Conservation (phyloP, 2,797 vertebrate genomes). For the Vultur gryphus region DNA sequence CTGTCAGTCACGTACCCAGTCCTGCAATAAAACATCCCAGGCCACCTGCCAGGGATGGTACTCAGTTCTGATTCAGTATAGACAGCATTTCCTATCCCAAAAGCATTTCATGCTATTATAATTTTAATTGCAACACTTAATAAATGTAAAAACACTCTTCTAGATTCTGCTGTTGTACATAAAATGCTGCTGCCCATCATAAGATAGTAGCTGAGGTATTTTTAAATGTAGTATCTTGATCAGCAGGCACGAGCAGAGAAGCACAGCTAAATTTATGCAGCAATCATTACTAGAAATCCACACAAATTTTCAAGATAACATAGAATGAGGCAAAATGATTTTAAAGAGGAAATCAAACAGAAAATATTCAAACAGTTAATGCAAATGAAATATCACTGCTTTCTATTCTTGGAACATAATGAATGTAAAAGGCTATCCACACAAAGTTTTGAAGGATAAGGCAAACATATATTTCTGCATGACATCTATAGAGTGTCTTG, state of each 20-base stretch:
- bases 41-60: background rate
- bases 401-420: background rate
- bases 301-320: background rate
- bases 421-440: background rate
- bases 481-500: background rate
- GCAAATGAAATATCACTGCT: background rate
- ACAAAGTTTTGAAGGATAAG: background rate
- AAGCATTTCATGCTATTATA: background rate
- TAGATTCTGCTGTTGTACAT: background rate
- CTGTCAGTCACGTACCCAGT: background rate
- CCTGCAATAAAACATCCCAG: background rate
- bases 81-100: background rate
- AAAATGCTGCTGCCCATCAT: background rate
- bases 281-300: background rate
- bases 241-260: background rate
- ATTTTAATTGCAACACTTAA: background rate
- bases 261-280: background rate
- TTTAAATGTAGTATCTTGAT: background rate
- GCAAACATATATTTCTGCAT: background rate
- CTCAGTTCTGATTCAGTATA: background rate
- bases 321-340: background rate
- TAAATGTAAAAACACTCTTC: background rate
- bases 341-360: background rate
- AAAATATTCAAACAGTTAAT: background rate
- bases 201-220: background rate